phyloP scores from a whole-genome alignment of 1,140 invertebrate genomes.

The Vanessa atalanta region DNA sequence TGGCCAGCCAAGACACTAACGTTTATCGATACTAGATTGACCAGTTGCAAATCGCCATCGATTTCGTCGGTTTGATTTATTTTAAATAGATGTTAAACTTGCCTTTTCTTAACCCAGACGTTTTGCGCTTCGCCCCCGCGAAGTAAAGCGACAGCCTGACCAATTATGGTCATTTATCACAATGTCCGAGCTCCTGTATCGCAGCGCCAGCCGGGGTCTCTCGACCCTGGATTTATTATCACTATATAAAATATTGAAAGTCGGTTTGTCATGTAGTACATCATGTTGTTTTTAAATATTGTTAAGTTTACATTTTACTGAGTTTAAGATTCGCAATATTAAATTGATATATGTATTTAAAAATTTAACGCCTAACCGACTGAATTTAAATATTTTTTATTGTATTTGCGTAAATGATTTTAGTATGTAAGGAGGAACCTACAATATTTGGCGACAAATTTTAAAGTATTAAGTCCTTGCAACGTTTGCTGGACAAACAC shows the following conservation, averaged over 20 bases:
- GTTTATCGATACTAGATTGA: background rate
- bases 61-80: constrained; percentile 13
- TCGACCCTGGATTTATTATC: constrained; percentile 37
- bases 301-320: background rate
- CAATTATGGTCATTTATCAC: constrained; percentile 64
- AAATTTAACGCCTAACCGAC: too few relatives aligned
- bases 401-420: too few relatives aligned
- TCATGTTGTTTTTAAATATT: background rate
- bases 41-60: background rate
- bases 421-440: too few relatives aligned
- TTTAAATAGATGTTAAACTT: background rate
- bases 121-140: constrained; percentile 29
- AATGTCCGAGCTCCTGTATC: constrained; percentile 47
- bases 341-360: too few relatives aligned
- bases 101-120: constrained; percentile 25
- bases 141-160: constrained; percentile 50
- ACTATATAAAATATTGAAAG: constrained; percentile 31
- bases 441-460: too few relatives aligned
- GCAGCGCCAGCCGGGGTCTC: constrained; percentile 34
- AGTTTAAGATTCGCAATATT: too few relatives aligned
- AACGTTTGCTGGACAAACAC: too few relatives aligned
- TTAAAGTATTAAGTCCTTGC: too few relatives aligned
- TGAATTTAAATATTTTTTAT: too few relatives aligned
- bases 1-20: background rate
- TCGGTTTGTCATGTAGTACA: constrained; percentile 23